A percentile compares a stretch with the other conserved stretches of the same genome.
Conservation (phyloP, 2,797 vertebrate species). For the Heterohyrax brucei region DNA sequence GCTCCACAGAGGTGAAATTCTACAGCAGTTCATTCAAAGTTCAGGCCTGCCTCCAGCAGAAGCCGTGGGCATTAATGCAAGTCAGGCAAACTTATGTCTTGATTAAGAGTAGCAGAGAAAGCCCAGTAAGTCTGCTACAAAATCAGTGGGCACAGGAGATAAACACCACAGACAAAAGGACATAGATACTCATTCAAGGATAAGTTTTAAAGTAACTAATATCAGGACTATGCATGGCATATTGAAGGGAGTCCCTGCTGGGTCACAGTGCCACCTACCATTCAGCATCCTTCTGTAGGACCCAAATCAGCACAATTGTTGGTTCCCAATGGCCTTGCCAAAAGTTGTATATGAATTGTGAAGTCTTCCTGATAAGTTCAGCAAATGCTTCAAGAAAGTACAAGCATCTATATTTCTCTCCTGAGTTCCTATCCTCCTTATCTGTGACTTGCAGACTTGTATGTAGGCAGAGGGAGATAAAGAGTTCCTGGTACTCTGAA, state of each 20-base stretch:
- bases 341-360: neutral
- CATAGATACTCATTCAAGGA: neutral
- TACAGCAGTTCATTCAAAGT: conserved; percentile 26
- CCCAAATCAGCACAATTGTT: neutral
- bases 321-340: neutral
- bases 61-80: neutral
- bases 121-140: neutral
- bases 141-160: neutral
- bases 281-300: neutral
- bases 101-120: conserved; percentile 30
- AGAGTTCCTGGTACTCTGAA: neutral
- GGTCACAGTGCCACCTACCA: neutral
- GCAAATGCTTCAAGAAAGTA: neutral
- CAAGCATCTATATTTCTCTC: neutral
- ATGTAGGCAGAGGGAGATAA: neutral
- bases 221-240: neutral
- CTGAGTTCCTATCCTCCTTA: neutral
- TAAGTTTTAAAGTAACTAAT: conserved; percentile 44
- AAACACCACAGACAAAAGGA: neutral
- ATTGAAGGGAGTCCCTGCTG: neutral
- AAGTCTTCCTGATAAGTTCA: neutral
- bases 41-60: conserved; percentile 19
- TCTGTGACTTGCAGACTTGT: neutral
- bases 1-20: neutral
- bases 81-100: neutral